phyloP scores from a whole-genome alignment of 2,113 vertebrate species.

The Gobius niger region DNA sequence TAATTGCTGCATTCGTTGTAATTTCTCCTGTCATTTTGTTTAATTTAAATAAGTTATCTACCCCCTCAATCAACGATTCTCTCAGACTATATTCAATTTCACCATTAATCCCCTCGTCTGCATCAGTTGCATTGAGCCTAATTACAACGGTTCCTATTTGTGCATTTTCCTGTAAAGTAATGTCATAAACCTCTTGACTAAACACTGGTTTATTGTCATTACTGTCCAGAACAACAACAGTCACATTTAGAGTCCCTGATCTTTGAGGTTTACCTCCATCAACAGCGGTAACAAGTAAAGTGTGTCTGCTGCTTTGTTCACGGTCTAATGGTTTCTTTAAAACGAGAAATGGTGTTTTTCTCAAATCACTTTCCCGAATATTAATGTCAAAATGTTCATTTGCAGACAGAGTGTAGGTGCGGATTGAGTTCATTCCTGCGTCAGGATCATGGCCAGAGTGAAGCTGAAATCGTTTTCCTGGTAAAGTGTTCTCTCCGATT shows the following conservation, averaged over 20 bases:
- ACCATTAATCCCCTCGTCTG: constrained; percentile 35
- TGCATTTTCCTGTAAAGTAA: constrained; percentile 46
- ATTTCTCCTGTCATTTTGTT: constrained; percentile 61
- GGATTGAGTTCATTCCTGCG: constrained; percentile 55
- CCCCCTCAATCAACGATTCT: constrained; percentile 17
- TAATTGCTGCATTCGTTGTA: constrained; percentile 18
- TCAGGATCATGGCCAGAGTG: constrained; percentile 62
- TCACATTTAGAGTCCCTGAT: constrained; percentile 50
- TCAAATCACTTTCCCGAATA: constrained; percentile 41
- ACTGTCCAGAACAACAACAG: constrained; percentile 46
- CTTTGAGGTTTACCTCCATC: constrained; percentile 62
- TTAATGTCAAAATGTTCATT: constrained; percentile 64
- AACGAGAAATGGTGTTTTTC: constrained; percentile 56
- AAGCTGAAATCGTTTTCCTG: constrained; percentile 64
- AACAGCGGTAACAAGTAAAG: constrained; percentile 47
- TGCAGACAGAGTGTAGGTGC: constrained; percentile 54
- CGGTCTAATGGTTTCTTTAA: constrained; percentile 64
- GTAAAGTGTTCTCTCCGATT: constrained; percentile 51
- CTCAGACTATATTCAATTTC: constrained; percentile 53
- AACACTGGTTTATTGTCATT: constrained; percentile 68
- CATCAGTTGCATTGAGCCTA: constrained; percentile 35
- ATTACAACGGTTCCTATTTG: constrained; percentile 28
- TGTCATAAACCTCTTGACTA: constrained; percentile 34
- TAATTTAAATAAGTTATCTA: constrained; percentile 37
- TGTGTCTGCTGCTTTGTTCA: constrained; percentile 40